Conservation (phyloP, 2,888 invertebrate genomes). For the Lepidocyrtinus sp. region DNA sequence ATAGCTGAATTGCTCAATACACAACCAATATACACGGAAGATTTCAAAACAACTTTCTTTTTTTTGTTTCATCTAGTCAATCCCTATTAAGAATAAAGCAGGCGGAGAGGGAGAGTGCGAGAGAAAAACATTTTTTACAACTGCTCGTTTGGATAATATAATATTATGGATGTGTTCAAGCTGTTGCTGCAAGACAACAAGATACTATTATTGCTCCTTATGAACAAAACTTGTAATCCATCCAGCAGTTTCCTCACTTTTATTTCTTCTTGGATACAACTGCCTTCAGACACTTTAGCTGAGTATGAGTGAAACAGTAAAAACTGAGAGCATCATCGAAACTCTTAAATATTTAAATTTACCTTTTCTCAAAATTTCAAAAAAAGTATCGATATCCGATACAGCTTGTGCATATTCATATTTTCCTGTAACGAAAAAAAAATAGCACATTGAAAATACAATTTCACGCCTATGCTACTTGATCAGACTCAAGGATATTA, state of each 20-base stretch:
- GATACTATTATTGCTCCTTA: constrained; percentile 8
- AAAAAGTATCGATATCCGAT: constrained; percentile 38
- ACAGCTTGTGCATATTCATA: constrained; percentile 17
- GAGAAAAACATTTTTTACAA: constrained; percentile 41
- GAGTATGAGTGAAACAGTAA: background rate
- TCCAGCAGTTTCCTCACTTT: constrained; percentile 29
- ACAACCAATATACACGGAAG: background rate
- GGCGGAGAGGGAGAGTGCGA: no score
- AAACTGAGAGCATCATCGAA: constrained; percentile 4
- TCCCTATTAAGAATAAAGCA: constrained; percentile 55
- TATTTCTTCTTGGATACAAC: constrained; percentile 8
- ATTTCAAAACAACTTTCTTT: constrained; percentile 34
- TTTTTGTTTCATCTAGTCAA: constrained; percentile 44
- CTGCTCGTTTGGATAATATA: constrained; percentile 8
- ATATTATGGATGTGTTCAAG: constrained; percentile 38
- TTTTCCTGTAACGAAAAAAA: background rate
- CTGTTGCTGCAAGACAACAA: constrained; percentile 37
- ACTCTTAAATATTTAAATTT: constrained; percentile 39
- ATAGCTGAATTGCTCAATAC: background rate
- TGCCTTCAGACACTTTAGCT: no score
- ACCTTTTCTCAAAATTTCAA: constrained; percentile 30
- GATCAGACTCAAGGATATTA: constrained; percentile 18
- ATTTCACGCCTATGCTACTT: constrained; percentile 28
- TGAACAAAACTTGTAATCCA: constrained; percentile 46
- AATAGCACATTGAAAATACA: no score